Percentiles rank a stretch among this genome's conserved stretches.
phyloP scores from a whole-genome alignment of 2,888 invertebrate genomes.

The Lissocephala sabroskyi region DNA sequence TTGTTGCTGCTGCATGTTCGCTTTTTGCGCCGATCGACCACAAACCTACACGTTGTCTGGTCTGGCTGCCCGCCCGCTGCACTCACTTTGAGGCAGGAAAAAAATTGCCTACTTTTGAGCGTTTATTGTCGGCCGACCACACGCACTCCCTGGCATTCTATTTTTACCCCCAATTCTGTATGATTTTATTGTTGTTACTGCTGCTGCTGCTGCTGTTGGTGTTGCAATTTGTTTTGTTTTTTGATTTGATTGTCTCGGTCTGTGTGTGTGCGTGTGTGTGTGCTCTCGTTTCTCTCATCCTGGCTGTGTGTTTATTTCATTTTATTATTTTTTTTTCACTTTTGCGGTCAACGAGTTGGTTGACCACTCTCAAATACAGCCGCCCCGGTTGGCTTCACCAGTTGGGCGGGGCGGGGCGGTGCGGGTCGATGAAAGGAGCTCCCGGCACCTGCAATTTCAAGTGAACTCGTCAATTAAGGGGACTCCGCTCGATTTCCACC shows the following conservation, averaged over 20 bases:
- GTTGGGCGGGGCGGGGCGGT: slow-evolving; percentile 8
- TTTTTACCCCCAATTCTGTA: too few relatives aligned
- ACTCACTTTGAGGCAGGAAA: slow-evolving; percentile 10
- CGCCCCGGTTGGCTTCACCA: slow-evolving; percentile 5
- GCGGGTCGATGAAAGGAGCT: not conserved
- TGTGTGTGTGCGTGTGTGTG: slow-evolving; percentile 16
- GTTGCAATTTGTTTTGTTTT: slow-evolving; percentile 53
- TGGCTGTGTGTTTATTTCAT: slow-evolving; percentile 45
- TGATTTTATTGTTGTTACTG: too few relatives aligned
- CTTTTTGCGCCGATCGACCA: too few relatives aligned
- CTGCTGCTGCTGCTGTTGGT: slow-evolving; percentile 14
- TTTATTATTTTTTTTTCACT: slow-evolving; percentile 51
- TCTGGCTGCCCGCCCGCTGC: too few relatives aligned
- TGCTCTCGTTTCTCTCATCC: slow-evolving; percentile 24
- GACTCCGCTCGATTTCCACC: not conserved
- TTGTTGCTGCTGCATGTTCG: too few relatives aligned
- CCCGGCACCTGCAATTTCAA: slow-evolving; percentile 9
- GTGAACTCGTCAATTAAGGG: not conserved
- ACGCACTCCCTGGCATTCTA: too few relatives aligned
- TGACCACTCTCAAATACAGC: slow-evolving; percentile 67
- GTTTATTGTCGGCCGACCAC: slow-evolving; percentile 24
- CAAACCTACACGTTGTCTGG: too few relatives aligned
- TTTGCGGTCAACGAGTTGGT: slow-evolving; percentile 69
- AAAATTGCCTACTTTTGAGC: slow-evolving; percentile 56
- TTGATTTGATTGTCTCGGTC: slow-evolving; percentile 47